Evolutionary conservation across 2,888 invertebrate genomes (phyloP).

Genomic region (Ophraella communa): DNA sequence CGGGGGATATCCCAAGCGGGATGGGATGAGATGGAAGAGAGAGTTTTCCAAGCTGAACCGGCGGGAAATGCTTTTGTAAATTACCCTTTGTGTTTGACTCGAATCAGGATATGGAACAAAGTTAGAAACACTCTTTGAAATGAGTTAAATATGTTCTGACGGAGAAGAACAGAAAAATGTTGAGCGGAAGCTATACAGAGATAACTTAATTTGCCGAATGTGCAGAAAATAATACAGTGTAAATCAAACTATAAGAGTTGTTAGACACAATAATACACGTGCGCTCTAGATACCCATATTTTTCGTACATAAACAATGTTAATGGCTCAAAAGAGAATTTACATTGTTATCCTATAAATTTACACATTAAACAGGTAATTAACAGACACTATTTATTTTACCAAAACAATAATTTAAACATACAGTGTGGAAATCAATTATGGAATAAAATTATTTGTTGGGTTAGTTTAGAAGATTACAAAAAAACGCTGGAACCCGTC

Average conservation of each 20-base stretch:
- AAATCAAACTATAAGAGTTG: not conserved
- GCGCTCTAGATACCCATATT: too few relatives aligned
- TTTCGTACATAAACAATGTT: too few relatives aligned
- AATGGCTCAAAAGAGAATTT: too few relatives aligned
- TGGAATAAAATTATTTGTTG: too few relatives aligned
- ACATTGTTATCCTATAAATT: too few relatives aligned
- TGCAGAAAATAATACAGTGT: not conserved
- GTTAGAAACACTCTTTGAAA: conserved; percentile 26
- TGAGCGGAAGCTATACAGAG: not conserved
- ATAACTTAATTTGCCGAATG: not conserved
- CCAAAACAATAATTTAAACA: too few relatives aligned
- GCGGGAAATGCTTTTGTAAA: conserved; percentile 29
- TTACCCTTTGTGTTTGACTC: conserved; percentile 27
- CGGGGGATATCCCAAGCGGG: conserved; percentile 20
- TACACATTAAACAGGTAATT: too few relatives aligned
- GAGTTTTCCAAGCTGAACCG: conserved; percentile 20
- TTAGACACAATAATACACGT: not conserved
- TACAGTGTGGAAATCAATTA: too few relatives aligned
- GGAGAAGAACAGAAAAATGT: conserved; percentile 4
- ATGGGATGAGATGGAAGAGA: conserved; percentile 19
- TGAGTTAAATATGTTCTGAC: conserved; percentile 24
- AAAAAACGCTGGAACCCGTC: too few relatives aligned
- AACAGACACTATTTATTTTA: too few relatives aligned
- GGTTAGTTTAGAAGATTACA: too few relatives aligned
- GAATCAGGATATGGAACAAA: conserved; percentile 25